Evolutionary conservation across 2,797 vertebrate genomes (phyloP).

Genomic region (Tokudaia muenninki): DNA sequence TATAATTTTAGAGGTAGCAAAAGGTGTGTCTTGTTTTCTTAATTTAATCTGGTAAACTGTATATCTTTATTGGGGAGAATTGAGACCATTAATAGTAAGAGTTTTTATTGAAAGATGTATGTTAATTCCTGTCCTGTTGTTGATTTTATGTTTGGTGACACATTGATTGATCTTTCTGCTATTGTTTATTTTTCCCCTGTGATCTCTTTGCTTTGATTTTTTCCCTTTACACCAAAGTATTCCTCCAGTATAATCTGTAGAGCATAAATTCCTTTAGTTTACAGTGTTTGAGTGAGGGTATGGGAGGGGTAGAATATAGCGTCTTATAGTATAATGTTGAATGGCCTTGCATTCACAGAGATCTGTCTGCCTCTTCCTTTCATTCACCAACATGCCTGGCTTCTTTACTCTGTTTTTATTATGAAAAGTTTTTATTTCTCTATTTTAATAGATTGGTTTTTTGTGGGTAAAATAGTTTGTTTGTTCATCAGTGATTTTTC

Average conservation of each 20-base stretch:
- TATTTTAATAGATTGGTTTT: background rate
- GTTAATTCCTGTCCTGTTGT: background rate
- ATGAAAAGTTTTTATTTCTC: background rate
- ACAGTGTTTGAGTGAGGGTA: background rate
- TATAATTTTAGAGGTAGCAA: background rate
- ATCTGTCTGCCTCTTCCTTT: background rate
- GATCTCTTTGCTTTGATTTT: background rate
- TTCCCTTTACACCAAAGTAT: background rate
- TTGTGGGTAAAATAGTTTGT: background rate
- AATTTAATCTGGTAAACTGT: background rate
- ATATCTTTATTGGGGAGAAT: background rate
- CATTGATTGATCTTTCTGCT: background rate
- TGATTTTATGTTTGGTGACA: background rate
- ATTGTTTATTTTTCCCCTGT: background rate
- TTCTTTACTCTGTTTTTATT: background rate
- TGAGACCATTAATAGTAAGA: background rate
- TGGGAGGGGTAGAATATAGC: background rate
- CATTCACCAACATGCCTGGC: background rate
- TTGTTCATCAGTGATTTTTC: background rate
- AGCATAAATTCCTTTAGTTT: background rate
- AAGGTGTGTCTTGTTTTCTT: background rate
- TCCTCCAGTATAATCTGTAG: background rate
- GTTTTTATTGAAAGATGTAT: background rate
- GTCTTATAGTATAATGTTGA: background rate
- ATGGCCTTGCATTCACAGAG: background rate